Percentiles rank a stretch among this genome's conserved stretches.
Evolutionary conservation across 2,888 invertebrate genomes (phyloP).

Genomic region (Leptopterna dolabrata): DNA sequence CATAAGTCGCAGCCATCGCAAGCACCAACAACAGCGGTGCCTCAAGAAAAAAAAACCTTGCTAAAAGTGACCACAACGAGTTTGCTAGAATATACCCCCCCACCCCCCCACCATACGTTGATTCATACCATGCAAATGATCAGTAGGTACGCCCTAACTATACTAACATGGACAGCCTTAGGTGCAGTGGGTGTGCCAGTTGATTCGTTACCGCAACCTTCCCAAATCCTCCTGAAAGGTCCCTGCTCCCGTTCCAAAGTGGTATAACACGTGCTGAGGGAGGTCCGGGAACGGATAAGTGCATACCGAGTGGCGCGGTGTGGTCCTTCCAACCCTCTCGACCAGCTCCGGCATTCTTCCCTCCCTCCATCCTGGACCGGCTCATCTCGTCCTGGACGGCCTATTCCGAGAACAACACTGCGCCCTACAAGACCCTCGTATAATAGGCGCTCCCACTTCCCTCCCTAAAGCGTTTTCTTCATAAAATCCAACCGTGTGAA

Average conservation of each 20-base stretch:
- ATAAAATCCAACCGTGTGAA: not conserved
- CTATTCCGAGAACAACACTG: not conserved
- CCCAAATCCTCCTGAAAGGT: not conserved
- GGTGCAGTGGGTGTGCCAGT: not conserved
- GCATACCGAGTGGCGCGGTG: constrained; percentile 13
- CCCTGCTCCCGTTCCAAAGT: constrained; percentile 21
- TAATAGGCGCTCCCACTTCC: not conserved
- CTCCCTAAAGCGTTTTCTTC: not conserved
- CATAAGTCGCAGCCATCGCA: too few species aligned
- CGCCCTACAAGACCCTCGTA: not conserved
- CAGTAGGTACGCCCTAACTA: not conserved
- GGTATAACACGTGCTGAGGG: constrained; percentile 37
- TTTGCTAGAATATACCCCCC: too few species aligned
- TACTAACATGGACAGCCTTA: too few species aligned
- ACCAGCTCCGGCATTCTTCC: not conserved
- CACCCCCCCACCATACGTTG: too few species aligned
- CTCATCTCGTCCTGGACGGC: not conserved
- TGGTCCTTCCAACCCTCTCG: constrained; percentile 17
- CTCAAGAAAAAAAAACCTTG: too few species aligned
- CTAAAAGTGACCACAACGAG: too few species aligned
- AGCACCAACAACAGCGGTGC: too few species aligned
- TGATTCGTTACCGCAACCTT: not conserved
- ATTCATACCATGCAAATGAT: too few species aligned
- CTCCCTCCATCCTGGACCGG: not conserved
- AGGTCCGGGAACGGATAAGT: constrained; percentile 25